A percentile compares a stretch with the other conserved stretches of the same genome.
Conservation (phyloP, 2,113 vertebrate genomes). For the Misgurnus anguillicaudatus region DNA sequence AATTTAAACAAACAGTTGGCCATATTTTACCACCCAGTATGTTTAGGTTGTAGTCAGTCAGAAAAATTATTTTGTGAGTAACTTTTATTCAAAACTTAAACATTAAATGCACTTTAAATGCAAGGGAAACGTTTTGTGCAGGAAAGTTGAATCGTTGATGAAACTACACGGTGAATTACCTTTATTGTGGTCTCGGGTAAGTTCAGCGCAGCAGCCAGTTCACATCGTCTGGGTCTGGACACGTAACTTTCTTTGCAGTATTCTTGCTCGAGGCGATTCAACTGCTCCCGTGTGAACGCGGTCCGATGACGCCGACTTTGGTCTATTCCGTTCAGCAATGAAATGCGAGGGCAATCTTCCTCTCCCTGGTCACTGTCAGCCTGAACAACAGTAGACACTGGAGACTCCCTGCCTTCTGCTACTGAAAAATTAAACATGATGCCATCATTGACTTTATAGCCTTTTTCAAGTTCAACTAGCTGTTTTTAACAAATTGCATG, state of each 20-base stretch:
- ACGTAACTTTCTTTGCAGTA: slow-evolving; percentile 73
- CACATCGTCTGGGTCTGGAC: slow-evolving; percentile 67
- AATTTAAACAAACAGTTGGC: too few relatives aligned
- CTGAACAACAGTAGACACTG: slow-evolving; percentile 46
- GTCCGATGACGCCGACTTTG: slow-evolving; percentile 70
- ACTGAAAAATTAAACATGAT: slow-evolving; percentile 46
- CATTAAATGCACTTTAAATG: neutral
- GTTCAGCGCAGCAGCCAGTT: slow-evolving; percentile 68
- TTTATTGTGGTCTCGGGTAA: slow-evolving; percentile 71
- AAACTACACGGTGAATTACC: slow-evolving; percentile 42
- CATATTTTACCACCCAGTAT: too few relatives aligned
- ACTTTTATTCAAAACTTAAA: too few relatives aligned
- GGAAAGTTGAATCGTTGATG: neutral
- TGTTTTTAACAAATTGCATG: too few relatives aligned
- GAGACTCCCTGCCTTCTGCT: slow-evolving; percentile 62
- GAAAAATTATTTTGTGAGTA: neutral
- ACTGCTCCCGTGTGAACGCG: slow-evolving; percentile 68
- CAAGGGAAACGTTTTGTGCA: neutral
- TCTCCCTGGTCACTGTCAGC: slow-evolving; percentile 48
- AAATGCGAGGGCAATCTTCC: slow-evolving; percentile 59
- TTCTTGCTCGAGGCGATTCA: slow-evolving; percentile 69
- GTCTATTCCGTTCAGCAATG: slow-evolving; percentile 60
- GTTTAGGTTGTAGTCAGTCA: too few relatives aligned
- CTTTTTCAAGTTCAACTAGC: neutral
- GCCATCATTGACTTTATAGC: neutral